Percentiles rank a stretch among this genome's conserved stretches.
Conservation (phyloP, 2,113 vertebrate species). For the Rhinopithecus roxellana region DNA sequence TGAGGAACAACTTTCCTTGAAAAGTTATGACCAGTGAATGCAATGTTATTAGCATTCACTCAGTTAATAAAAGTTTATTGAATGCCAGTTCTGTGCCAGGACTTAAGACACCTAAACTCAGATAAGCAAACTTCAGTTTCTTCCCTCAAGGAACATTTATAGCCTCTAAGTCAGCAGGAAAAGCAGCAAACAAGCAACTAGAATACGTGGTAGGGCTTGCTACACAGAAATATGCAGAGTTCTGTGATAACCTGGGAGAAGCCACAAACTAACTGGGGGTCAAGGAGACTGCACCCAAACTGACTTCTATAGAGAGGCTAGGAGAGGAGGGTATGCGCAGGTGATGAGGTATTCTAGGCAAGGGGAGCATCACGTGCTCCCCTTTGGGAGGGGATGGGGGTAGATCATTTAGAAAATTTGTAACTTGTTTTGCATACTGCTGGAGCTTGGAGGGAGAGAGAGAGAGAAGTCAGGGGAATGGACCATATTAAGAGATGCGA, state of each 20-base stretch:
- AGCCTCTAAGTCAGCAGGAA: neutral
- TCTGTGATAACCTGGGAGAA: neutral
- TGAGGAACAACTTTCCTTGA: slow-evolving; percentile 4
- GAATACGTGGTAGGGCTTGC: neutral
- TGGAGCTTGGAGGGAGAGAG: neutral
- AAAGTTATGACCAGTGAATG: slow-evolving; percentile 7
- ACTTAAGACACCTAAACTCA: neutral
- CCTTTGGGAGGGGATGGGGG: neutral
- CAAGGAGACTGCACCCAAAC: rapidly evolving
- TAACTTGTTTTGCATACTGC: neutral
- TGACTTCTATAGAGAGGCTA: neutral
- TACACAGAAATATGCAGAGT: neutral
- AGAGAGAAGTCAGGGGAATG: neutral
- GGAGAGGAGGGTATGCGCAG: neutral
- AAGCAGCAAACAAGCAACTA: neutral
- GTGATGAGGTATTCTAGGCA: neutral
- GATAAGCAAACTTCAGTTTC: neutral
- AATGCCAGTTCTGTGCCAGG: neutral
- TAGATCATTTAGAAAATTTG: neutral
- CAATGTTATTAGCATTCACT: neutral
- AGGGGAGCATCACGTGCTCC: neutral
- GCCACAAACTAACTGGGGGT: too few species aligned
- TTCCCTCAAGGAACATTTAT: neutral
- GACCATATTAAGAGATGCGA: neutral
- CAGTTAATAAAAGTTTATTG: neutral